A percentile compares a stretch with the other conserved stretches of the same genome.
Evolutionary conservation across 1,140 invertebrate genomes (phyloP).

Genomic region (Pseudomyrmex gracilis): DNA sequence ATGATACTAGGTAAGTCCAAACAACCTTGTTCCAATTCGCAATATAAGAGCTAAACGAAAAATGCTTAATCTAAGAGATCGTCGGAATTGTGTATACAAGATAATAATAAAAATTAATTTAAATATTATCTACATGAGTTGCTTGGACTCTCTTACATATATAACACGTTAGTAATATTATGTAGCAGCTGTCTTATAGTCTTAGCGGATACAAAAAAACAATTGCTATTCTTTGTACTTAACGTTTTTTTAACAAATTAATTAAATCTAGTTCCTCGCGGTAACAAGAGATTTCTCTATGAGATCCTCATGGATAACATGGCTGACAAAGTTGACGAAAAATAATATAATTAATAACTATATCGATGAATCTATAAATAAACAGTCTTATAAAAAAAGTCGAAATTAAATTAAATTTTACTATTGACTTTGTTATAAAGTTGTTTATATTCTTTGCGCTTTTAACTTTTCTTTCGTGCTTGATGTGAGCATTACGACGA

Average conservation of each 20-base stretch:
- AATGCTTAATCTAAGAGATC: slow-evolving; percentile 67
- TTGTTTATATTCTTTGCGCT: slow-evolving; percentile 2
- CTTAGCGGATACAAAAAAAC: slow-evolving; percentile 7
- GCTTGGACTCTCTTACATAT: slow-evolving; percentile 27
- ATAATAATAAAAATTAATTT: slow-evolving; percentile 26
- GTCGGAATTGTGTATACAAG: slow-evolving; percentile 23
- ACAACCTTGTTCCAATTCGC: slow-evolving; percentile 36
- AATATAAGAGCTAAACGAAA: background rate
- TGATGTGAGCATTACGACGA: too few species aligned
- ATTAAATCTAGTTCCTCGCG: slow-evolving; percentile 42
- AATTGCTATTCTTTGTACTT: slow-evolving; percentile 50
- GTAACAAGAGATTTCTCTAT: slow-evolving; percentile 21
- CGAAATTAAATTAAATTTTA: slow-evolving; percentile 54
- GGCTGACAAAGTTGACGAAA: background rate
- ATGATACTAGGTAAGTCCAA: slow-evolving; percentile 17
- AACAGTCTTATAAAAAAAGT: slow-evolving; percentile 47
- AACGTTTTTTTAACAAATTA: slow-evolving; percentile 41
- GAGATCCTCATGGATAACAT: slow-evolving; percentile 18
- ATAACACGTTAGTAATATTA: slow-evolving; percentile 9
- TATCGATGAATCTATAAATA: slow-evolving; percentile 35
- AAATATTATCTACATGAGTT: background rate
- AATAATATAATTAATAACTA: slow-evolving; percentile 9
- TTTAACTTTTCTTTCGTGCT: background rate
- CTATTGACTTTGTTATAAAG: background rate
- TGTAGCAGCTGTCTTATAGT: slow-evolving; percentile 19